phyloP scores from a whole-genome alignment of 2,888 invertebrate genomes.

The Brassicogethes aeneus region DNA sequence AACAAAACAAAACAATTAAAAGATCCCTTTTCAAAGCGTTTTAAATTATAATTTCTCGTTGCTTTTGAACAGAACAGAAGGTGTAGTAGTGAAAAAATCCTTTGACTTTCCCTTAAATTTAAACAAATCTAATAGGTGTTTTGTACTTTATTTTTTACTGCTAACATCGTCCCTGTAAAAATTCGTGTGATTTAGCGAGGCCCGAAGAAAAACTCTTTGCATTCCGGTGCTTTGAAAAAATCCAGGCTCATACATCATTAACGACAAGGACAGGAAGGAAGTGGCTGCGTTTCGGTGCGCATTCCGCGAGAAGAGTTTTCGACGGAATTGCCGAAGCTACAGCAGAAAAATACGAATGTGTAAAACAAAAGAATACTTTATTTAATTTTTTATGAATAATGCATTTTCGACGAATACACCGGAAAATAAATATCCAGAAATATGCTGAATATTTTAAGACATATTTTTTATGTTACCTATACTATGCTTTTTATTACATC shows the following conservation, averaged over 20 bases:
- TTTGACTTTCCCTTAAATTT: too few relatives aligned
- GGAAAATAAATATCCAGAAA: background rate
- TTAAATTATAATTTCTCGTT: too few relatives aligned
- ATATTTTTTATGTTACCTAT: background rate
- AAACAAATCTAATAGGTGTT: too few relatives aligned
- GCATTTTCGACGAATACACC: background rate
- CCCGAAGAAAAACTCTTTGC: conserved; percentile 19
- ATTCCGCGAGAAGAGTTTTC: conserved; percentile 8
- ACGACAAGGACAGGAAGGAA: conserved; percentile 21
- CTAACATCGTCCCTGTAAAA: conserved; percentile 19
- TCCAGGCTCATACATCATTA: conserved; percentile 27
- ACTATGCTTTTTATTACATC: too few relatives aligned
- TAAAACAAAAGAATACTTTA: background rate
- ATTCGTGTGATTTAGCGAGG: conserved; percentile 24
- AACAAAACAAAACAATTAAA: too few relatives aligned
- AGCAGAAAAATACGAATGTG: background rate
- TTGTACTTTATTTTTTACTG: too few relatives aligned
- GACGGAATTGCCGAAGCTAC: background rate
- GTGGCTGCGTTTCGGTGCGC: conserved; percentile 15
- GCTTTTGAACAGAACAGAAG: too few relatives aligned
- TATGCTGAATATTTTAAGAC: background rate
- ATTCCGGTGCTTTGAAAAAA: conserved; percentile 25
- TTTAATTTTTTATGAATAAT: conserved; percentile 1
- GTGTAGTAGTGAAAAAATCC: too few relatives aligned
- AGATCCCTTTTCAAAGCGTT: too few relatives aligned